These are phyloP conservation scores for Nannoperca australis DNA, from an alignment of 2,797 vertebrate genomes.

Conservation along the genomic window DNA sequence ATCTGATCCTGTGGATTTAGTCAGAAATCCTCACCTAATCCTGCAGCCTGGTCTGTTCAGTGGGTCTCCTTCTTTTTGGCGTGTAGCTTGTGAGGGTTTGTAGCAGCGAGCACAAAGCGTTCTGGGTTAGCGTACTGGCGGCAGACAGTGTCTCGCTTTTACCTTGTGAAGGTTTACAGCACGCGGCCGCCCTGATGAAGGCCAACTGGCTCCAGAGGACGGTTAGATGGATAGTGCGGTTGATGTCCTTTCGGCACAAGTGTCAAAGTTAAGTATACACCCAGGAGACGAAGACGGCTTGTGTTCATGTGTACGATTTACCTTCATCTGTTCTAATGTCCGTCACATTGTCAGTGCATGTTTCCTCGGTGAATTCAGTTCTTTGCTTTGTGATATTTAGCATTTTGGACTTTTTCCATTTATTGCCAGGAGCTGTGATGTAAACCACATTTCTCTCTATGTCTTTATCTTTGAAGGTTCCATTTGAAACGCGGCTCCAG, in stretches of 20 bases:
- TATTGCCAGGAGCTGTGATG: background rate
- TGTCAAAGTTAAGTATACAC: constrained; percentile 82
- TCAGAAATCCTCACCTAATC: constrained; percentile 85
- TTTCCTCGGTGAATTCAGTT: background rate
- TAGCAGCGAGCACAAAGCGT: constrained; percentile 2
- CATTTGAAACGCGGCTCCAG: background rate
- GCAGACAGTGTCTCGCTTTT: background rate
- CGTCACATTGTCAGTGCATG: background rate
- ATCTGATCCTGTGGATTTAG: constrained; percentile 78
- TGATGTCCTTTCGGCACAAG: constrained; percentile 81
- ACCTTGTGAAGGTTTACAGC: constrained; percentile 2
- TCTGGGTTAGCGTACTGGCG: constrained; percentile 32
- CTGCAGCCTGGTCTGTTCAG: constrained; percentile 50
- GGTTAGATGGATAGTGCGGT: constrained; percentile 79
- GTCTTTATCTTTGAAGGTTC: background rate
- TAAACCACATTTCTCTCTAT: background rate
- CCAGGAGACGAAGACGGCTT: background rate
- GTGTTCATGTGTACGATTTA: background rate
- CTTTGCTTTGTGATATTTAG: background rate
- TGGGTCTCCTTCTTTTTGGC: constrained; percentile 16
- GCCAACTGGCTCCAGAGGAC: constrained; percentile 79
- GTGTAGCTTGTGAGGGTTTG: constrained; percentile 22
- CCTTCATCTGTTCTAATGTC: background rate
- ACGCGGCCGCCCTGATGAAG: constrained; percentile 64
- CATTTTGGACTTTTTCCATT: background rate